Conservation (phyloP, 2,113 vertebrate genomes). For the Phrynocephalus versicolor region DNA sequence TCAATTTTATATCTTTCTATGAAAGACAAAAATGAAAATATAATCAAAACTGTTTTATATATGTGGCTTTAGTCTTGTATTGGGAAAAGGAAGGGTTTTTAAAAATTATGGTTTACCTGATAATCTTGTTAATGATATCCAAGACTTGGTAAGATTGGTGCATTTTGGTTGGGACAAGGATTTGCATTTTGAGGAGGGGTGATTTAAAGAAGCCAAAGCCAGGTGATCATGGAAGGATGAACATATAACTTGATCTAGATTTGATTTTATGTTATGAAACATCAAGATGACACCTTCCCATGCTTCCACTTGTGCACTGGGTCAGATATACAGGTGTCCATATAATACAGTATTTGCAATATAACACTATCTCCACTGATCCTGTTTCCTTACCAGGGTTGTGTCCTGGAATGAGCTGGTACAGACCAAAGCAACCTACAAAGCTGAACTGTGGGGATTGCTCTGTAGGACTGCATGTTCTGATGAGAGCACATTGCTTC, state of each 20-base stretch:
- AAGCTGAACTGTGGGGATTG: background rate
- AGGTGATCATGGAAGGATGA: background rate
- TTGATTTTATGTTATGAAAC: background rate
- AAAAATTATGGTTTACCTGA: background rate
- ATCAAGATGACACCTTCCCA: background rate
- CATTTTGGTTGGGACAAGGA: constrained; percentile 4
- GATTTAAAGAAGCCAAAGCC: background rate
- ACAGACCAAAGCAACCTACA: background rate
- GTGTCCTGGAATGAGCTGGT: background rate
- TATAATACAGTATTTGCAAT: background rate
- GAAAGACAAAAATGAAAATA: constrained; percentile 27
- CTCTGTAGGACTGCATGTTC: background rate
- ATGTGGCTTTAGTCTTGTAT: background rate
- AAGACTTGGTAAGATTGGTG: background rate
- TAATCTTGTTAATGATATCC: background rate
- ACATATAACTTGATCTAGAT: background rate
- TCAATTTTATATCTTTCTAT: constrained; percentile 46
- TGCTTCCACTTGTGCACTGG: background rate
- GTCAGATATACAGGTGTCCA: too few species aligned
- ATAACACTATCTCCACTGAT: background rate
- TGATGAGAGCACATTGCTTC: background rate
- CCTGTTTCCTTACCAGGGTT: background rate
- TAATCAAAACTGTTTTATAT: background rate
- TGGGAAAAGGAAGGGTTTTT: background rate
- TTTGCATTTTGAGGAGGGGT: background rate